Evolutionary conservation across 1,140 invertebrate genomes (phyloP), one percentile per base, ranked within the genome.

Genomic region (Ganaspis sp.): DNA sequence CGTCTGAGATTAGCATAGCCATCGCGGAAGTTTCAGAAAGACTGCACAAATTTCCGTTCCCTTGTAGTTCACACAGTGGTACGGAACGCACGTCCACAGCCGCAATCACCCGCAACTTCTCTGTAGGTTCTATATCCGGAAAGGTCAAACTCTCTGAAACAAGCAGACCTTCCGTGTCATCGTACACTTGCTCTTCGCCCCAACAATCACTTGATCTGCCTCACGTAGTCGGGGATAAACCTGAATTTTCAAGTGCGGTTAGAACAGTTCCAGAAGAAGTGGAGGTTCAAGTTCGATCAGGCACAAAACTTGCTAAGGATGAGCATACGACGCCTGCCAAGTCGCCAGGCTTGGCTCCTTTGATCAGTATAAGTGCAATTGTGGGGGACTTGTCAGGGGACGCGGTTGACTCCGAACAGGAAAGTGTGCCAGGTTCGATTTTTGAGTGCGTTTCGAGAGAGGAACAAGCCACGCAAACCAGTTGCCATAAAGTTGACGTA

Each of bases 351-450:
- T 91, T 91, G 69, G 92, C 94, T 6, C 94, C 94, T n/a, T 91
- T 94, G 38, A 95, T 95, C 80, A 95, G 94, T 88, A 94, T 95
- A 34, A 95, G 94, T 88, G 94, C 94, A 3, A 94, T 93, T 38
- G 92, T 93, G 11, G 94, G 94, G 72, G 94, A 95, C 64, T 83
- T 92, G 34, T 87, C 90, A 19, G 89, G 87, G 8, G 91, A 91
- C 19, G 69, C 74, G 58, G 75, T 82, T 38, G 64, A 71, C 9
- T 70, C 37, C 3, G 53, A 54, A 79, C 82, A 37, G 82, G 87
- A 78, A 80, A 87, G 74, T 80, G 83, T 72, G 45, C 74, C 15
- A 15, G 64, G 15, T 4, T 11, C 37, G 1, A 29, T 26, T 70
- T 74, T 34, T 64, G 82, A 23, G 75, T 71, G 49, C 71, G 64